phyloP scores from a whole-genome alignment of 2,113 vertebrate species.

The Phalacrocorax pelagicus region DNA sequence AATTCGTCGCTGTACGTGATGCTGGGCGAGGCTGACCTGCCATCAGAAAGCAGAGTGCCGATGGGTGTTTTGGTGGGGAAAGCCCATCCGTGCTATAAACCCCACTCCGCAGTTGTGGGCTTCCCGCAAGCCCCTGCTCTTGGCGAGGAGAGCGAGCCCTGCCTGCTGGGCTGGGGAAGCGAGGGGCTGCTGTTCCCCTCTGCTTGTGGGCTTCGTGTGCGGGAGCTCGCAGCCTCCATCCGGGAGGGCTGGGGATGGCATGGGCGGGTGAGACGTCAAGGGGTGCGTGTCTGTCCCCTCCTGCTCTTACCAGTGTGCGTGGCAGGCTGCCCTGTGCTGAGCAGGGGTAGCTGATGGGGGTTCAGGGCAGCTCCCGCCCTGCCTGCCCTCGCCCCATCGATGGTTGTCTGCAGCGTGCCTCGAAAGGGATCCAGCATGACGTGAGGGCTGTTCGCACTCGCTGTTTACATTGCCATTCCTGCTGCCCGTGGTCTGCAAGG shows the following conservation, averaged over 20 bases:
- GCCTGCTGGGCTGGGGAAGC: neutral
- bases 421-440: neutral
- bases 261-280: neutral
- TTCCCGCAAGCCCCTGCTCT: neutral
- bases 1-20: fast-evolving
- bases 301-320: too few species aligned
- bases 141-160: neutral
- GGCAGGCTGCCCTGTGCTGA: neutral
- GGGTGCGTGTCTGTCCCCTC: neutral
- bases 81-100: neutral
- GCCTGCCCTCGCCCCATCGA: neutral
- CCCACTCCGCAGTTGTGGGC: too few species aligned
- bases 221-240: too few species aligned
- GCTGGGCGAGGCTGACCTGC: neutral
- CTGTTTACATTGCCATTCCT: neutral
- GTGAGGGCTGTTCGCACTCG: neutral
- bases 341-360: neutral
- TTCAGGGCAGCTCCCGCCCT: neutral
- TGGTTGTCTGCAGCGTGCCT: neutral
- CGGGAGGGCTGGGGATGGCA: neutral
- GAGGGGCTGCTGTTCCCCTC: neutral
- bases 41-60: fast-evolving
- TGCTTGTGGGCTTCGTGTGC: neutral
- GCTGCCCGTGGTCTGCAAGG: neutral
- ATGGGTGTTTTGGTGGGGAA: fast-evolving